Base-by-base conservation (phyloP, 2,113 vertebrate genomes). In the Myotis brandtii region DNA sequence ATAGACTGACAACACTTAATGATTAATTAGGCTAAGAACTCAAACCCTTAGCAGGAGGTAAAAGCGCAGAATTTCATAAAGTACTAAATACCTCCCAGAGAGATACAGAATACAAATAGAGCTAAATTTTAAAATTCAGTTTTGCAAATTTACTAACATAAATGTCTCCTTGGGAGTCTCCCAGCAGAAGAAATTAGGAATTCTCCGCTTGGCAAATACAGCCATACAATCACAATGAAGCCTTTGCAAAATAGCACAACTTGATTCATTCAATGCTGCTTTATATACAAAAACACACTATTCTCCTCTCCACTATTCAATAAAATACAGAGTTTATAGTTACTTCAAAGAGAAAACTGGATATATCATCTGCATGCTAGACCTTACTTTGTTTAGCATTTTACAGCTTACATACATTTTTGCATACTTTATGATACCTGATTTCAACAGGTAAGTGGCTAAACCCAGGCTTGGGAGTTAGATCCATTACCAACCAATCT, bases 21-120 rank as follows among this genome's bases (percentile, higher is more conserved):
- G 97, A 98, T 97, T 98, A 98, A 98, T 98, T 98, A 98, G 95
- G 92, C 95, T 95, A 97, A 98, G 96, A 97, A 94, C 87, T 96
- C 92, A 98, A 97, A 96, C 94, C 98, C 96, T 95, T 97, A 98
- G 97, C 96, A 98, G 97, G 97, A 97, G 95, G 96, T 97, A 98
- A 97, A 97, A 95, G 97, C 94, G 93, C 23, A 93, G 95, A 96
- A 97, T 96, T 95, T 95, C 87, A 91, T 92, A 97, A 94, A 85
- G 90, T 14, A 95, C 66, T 93, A 25, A 16, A 90, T 96, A 97
- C 79, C 76, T 86, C 95, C 67, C 76, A 90, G 97, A 96, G 95
- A 91, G 93, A 93, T 72, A 97, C 2, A 13, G 94, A 96, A 97
- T 88, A 97, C 93, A 97, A 97, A 97, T 76, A 97, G 86, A 98